Base-by-base conservation (phyloP, 2,113 vertebrate genomes). In the Cranoglanis bouderius region DNA sequence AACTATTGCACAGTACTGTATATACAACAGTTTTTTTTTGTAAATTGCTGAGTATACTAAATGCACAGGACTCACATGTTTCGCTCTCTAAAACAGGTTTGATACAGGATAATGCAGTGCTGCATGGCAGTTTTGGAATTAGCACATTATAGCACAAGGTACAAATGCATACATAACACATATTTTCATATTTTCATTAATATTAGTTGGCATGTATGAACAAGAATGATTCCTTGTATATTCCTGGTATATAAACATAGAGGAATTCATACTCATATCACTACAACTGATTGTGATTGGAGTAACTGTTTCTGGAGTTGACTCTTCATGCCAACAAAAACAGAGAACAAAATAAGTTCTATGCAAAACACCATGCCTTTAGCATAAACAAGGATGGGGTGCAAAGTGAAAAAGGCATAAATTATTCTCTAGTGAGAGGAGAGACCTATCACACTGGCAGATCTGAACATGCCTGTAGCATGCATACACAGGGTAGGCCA, bases 391-490 rank as follows among this genome's bases (percentile, higher is more conserved):
- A 32, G 38, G 72, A 55, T 46, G 38, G 70, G 43, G 35, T 59
- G 57, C 88, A 59, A 55, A 35, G 32, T 86, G 46, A 84, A 85
- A 72, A 70, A 83, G 84, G 53, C 75, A 88, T 82, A 90, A 89
- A 89, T 91, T 53, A 88, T 89, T 92, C 92, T 88, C 59, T 51
- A 91, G 61, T 35, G 35, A 61, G 67, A 90, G 87, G 81, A 78
- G 55, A 57, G 82, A 49, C 88, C 81, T 49, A 67, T 91, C 84
- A 85, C 85, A 83, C 86, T 86, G 91, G 92, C 94, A 90, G 85
- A 94, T 95, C 94, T 89, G 87, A 92, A 95, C 95, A 92, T 92
- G 94, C 93, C 90, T 93, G 0, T 35, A 91, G 87, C 89, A 88
- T 92, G 93, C 91, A 89, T 74, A 53, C 87, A 57, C 85, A 89